Percentiles rank a stretch among this genome's conserved stretches.
phyloP scores from a whole-genome alignment of 2,888 invertebrate genomes.

The Volucella bombylans region DNA sequence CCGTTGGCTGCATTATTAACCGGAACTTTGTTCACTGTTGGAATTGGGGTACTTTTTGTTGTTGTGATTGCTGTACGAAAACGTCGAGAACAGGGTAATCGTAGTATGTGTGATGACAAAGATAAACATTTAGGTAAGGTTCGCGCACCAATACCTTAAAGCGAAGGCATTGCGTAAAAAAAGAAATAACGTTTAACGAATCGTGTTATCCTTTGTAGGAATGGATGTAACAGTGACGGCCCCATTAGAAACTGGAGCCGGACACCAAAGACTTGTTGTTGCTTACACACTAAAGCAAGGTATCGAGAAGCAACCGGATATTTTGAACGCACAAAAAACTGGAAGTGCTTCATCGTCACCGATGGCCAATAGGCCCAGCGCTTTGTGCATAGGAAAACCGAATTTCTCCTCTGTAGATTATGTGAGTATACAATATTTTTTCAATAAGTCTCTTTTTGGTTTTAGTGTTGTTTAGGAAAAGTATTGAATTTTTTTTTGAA shows the following conservation, averaged over 20 bases:
- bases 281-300: slow-evolving; percentile 92
- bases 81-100: slow-evolving; percentile 84
- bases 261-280: slow-evolving; percentile 92
- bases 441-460: neutral
- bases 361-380: slow-evolving; percentile 81
- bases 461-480: neutral
- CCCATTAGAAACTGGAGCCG: slow-evolving; percentile 90
- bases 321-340: slow-evolving; percentile 91
- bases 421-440: slow-evolving; percentile 77
- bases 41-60: slow-evolving; percentile 86
- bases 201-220: slow-evolving; percentile 76
- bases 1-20: slow-evolving; percentile 88
- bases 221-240: slow-evolving; percentile 83
- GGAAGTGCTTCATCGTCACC: slow-evolving; percentile 81
- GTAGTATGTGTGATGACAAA: slow-evolving; percentile 83
- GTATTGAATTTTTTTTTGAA: neutral
- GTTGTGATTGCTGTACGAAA: slow-evolving; percentile 86
- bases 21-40: slow-evolving; percentile 86
- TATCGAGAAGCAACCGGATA: slow-evolving; percentile 89
- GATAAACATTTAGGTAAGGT: slow-evolving; percentile 82
- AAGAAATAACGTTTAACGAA: slow-evolving; percentile 2
- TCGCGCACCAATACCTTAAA: slow-evolving; percentile 13
- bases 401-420: slow-evolving; percentile 78
- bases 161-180: neutral
- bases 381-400: slow-evolving; percentile 78